Percentiles rank a stretch among this genome's conserved stretches.
These are phyloP conservation scores for Drosophila macrospina DNA, from an alignment of 2,888 invertebrate genomes.

Conservation along the genomic window DNA sequence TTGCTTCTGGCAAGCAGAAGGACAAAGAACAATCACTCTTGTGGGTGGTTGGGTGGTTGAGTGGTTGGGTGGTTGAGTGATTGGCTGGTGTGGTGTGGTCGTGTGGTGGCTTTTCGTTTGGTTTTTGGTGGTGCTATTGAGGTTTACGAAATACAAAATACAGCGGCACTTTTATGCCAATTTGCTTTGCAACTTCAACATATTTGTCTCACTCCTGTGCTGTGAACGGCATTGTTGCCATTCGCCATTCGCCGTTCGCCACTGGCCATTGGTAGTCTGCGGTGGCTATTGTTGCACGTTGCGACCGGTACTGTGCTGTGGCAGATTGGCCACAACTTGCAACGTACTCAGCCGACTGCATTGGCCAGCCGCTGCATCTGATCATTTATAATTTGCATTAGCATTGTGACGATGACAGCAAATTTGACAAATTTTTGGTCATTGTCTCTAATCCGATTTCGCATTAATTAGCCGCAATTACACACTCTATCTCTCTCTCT, in stretches of 20 bases:
- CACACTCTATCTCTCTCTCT: neutral
- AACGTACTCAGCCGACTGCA: neutral
- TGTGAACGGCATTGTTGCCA: neutral
- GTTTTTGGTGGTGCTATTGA: no score
- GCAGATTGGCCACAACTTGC: neutral
- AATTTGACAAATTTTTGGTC: constrained; percentile 11
- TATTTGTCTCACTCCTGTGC: constrained; percentile 14
- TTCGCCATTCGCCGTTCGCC: no score
- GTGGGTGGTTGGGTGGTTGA: no score
- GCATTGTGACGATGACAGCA: constrained; percentile 9
- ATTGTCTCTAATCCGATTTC: constrained; percentile 44
- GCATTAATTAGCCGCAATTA: constrained; percentile 66
- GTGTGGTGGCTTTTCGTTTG: no score
- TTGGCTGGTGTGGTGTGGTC: no score
- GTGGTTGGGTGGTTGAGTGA: no score
- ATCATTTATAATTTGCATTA: constrained; percentile 13
- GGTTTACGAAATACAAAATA: neutral
- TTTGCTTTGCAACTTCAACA: constrained; percentile 33
- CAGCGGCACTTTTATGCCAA: constrained; percentile 23
- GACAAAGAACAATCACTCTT: constrained; percentile 15
- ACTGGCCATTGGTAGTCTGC: no score
- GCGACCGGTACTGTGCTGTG: neutral
- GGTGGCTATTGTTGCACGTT: constrained; percentile 7
- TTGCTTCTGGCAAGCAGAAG: constrained; percentile 21
- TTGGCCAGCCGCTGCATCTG: constrained; percentile 3